Evolutionary conservation across 1,140 invertebrate genomes (phyloP).

Genomic region (Drosophila virilis): DNA sequence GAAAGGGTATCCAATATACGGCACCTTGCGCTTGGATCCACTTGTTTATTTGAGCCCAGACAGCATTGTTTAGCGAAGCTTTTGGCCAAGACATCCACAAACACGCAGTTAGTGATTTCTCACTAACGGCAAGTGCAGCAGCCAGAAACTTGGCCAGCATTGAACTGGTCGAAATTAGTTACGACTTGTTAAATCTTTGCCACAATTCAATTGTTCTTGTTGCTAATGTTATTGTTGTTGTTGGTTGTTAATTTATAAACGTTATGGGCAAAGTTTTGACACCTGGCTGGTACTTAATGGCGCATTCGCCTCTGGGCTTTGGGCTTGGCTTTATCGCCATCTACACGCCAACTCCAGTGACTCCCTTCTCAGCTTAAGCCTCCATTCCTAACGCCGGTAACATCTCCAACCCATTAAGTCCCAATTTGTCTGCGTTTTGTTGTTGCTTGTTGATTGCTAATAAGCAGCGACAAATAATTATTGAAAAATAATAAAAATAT

Average conservation of each 20-base stretch:
- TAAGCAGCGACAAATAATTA: conserved; percentile 12
- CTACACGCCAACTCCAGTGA: no score
- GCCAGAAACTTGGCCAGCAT: conserved; percentile 5
- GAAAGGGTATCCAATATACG: neutral
- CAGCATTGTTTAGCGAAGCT: neutral
- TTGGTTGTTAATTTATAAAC: conserved; percentile 26
- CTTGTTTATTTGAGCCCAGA: neutral
- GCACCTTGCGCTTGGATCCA: neutral
- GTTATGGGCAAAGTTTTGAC: conserved; percentile 46
- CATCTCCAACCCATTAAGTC: neutral
- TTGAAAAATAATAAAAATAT: conserved; percentile 1
- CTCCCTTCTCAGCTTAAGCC: no score
- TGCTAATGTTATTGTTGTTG: conserved; percentile 6
- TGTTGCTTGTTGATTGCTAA: conserved; percentile 1
- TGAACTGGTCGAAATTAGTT: conserved; percentile 34
- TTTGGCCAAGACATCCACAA: conserved; percentile 31
- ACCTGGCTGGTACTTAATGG: conserved; percentile 29
- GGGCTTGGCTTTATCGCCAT: neutral
- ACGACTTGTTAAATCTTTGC: conserved; percentile 12
- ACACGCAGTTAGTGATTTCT: neutral
- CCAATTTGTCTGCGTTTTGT: neutral
- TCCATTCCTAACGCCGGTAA: neutral
- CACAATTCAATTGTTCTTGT: neutral
- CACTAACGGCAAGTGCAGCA: neutral
- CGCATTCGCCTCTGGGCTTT: neutral